Conservation (phyloP, 2,113 vertebrate species). For the Meleagris gallopavo region DNA sequence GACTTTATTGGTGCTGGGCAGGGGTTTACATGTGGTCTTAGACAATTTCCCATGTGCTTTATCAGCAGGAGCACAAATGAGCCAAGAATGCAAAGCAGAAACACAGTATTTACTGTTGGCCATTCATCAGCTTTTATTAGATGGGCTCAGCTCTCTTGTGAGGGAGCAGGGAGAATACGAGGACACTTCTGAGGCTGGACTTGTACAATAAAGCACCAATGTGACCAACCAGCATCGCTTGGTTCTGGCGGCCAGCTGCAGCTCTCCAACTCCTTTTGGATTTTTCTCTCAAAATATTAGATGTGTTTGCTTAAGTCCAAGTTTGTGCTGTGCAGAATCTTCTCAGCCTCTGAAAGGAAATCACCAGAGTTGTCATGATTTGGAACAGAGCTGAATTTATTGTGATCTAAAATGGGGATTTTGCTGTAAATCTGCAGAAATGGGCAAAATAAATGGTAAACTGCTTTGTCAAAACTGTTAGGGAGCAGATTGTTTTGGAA, state of each 20-base stretch:
- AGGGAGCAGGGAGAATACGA: not conserved
- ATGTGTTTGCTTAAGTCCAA: not conserved
- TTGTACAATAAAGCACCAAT: not conserved
- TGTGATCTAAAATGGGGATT: accelerated
- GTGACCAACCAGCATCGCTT: not conserved
- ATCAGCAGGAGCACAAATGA: not conserved
- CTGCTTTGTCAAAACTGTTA: not conserved
- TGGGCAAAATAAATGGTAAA: not conserved
- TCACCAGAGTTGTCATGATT: not conserved
- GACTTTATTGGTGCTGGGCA: not conserved
- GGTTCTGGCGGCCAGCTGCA: not conserved
- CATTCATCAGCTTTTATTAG: not conserved
- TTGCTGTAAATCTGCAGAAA: not conserved
- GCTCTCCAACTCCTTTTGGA: not conserved
- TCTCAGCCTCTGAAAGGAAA: not conserved
- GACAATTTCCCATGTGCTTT: not conserved
- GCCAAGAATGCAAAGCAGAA: not conserved
- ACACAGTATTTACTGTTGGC: not conserved
- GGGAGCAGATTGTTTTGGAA: not conserved
- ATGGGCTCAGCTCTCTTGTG: not conserved
- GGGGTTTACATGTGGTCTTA: not conserved
- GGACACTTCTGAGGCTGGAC: not conserved
- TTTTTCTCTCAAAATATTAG: not conserved
- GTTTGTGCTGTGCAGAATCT: not conserved
- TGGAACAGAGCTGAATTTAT: not conserved